phyloP scores from a whole-genome alignment of 2,797 vertebrate genomes.

The Crenichthys baileyi region DNA sequence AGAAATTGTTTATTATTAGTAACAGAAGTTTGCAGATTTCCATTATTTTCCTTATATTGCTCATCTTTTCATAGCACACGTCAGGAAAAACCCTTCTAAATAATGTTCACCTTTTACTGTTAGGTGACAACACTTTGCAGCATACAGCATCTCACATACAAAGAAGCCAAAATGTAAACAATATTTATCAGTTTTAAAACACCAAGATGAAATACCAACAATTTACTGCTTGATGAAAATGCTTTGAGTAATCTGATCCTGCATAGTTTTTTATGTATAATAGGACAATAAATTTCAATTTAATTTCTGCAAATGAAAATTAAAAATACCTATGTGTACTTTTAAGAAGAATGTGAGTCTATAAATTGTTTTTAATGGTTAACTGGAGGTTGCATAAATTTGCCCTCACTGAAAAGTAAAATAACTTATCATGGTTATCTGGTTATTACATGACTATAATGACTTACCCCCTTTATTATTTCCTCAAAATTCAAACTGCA shows the following conservation, averaged over 20 bases:
- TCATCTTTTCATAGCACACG: neutral
- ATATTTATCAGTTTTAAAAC: neutral
- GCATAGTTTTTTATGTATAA: neutral
- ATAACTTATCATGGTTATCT: slow-evolving; percentile 16
- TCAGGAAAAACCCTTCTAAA: neutral
- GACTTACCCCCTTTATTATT: slow-evolving; percentile 12
- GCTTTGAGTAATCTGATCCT: neutral
- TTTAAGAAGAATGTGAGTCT: neutral
- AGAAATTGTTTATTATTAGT: neutral
- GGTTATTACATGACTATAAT: slow-evolving; percentile 26
- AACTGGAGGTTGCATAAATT: slow-evolving; percentile 1
- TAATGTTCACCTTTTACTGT: neutral
- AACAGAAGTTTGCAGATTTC: neutral
- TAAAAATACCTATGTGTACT: neutral
- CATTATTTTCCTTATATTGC: no score
- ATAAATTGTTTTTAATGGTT: slow-evolving; percentile 10
- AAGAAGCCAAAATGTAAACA: neutral
- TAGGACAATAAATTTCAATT: neutral
- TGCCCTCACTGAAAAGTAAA: neutral
- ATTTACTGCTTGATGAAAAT: neutral
- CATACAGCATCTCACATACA: neutral
- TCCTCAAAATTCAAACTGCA: slow-evolving; percentile 25
- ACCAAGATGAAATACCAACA: neutral
- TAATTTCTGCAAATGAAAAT: neutral
- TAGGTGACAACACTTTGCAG: neutral